Conservation (phyloP, 2,113 vertebrate genomes). For the Oreochromis niloticus region DNA sequence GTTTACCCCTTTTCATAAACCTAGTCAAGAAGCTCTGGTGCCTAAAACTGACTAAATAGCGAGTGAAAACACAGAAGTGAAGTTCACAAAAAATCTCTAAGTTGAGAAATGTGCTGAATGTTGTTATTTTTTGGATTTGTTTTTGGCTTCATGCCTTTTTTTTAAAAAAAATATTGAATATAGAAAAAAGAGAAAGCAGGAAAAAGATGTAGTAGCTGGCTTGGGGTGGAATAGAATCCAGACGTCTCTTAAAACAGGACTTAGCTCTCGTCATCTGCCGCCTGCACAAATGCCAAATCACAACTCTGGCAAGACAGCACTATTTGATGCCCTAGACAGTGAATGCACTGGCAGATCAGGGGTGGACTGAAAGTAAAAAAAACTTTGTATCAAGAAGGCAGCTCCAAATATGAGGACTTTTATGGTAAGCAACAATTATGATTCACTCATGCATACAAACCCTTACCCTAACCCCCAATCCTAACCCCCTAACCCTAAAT, state of each 20-base stretch:
- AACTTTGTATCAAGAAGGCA: neutral
- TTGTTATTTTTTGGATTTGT: neutral
- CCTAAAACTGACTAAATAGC: neutral
- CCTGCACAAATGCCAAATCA: neutral
- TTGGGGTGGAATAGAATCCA: neutral
- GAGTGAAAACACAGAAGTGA: neutral
- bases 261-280: neutral
- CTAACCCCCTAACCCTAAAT: neutral
- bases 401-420: neutral
- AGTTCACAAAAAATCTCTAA: neutral
- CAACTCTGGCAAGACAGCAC: neutral
- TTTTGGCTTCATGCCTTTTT: neutral
- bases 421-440: neutral
- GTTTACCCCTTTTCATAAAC: neutral
- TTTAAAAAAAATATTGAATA: fast-evolving
- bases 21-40: neutral
- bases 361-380: neutral
- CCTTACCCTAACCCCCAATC: neutral
- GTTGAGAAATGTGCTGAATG: neutral
- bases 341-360: neutral
- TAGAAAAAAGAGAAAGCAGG: neutral
- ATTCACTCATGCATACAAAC: neutral
- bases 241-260: neutral
- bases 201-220: neutral
- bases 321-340: neutral